These are phyloP conservation scores for Zhengitettix transpicula DNA, from an alignment of 2,888 invertebrate species.

Conservation along the genomic window DNA sequence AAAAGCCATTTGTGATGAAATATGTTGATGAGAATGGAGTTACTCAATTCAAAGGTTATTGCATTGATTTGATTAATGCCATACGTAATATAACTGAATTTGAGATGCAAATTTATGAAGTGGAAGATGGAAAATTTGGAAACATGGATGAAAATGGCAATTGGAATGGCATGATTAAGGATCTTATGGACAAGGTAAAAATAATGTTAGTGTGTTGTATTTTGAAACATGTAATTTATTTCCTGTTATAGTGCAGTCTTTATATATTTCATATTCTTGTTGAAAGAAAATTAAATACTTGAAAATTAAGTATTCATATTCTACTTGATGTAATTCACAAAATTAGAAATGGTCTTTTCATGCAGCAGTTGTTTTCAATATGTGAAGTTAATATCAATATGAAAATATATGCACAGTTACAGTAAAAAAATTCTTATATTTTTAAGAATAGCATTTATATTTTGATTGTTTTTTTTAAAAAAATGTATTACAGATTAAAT, in stretches of 20 bases:
- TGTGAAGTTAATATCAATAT: no score
- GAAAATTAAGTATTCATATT: neutral
- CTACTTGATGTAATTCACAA: no score
- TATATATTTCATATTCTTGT: neutral
- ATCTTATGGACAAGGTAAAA: conserved; percentile 51
- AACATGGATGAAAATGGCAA: conserved; percentile 72
- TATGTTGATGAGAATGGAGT: conserved; percentile 19
- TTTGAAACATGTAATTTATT: neutral
- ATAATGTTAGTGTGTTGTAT: neutral
- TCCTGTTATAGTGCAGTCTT: neutral
- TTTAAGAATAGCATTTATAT: no score
- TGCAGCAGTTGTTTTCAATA: no score
- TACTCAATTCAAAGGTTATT: conserved; percentile 52
- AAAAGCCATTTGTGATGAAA: conserved; percentile 48
- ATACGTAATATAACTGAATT: conserved; percentile 73
- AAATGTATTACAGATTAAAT: no score
- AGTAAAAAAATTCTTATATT: no score
- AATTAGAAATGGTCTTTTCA: no score
- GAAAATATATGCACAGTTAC: no score
- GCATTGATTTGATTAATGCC: conserved; percentile 82
- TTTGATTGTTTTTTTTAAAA: no score
- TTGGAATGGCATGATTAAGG: conserved; percentile 74
- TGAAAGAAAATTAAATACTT: neutral
- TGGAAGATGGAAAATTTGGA: conserved; percentile 70
- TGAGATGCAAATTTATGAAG: conserved; percentile 73